These are phyloP conservation scores for Pelagia noctiluca DNA, from an alignment of 30 jellyfish, hydroid and myxozoan species.

Conservation along the genomic window DNA sequence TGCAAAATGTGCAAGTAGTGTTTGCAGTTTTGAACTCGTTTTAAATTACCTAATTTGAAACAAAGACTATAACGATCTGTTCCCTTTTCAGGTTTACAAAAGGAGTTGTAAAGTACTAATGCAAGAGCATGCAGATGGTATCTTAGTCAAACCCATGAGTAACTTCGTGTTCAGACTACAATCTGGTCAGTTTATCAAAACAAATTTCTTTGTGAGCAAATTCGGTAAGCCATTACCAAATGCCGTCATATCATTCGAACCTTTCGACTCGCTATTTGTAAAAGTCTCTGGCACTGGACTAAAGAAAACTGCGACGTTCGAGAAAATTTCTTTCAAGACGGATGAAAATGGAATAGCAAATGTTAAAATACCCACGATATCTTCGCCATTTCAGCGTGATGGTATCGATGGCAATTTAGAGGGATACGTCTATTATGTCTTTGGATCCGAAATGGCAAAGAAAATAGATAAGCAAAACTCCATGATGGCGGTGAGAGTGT, in stretches of 20 bases:
- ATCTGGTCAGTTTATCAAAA: conserved; percentile 18
- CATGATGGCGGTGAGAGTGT: conserved; percentile 25
- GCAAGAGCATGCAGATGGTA: conserved; percentile 53
- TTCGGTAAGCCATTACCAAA: conserved; percentile 45
- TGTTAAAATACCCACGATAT: conserved; percentile 27
- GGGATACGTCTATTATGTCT: conserved; percentile 19
- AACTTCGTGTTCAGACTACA: conserved; percentile 47
- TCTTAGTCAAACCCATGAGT: conserved; percentile 1
- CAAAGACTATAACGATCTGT: background rate
- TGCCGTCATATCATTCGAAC: background rate
- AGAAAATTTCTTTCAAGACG: background rate
- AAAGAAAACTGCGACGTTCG: background rate
- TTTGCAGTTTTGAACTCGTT: too few species aligned
- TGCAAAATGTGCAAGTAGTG: too few species aligned
- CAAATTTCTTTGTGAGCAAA: conserved; percentile 37
- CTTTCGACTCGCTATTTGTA: background rate
- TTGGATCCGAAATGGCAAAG: conserved; percentile 6
- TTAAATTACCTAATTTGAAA: background rate
- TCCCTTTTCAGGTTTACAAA: conserved; percentile 1
- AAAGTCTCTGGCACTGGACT: background rate
- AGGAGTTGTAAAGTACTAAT: background rate
- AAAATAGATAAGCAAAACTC: background rate
- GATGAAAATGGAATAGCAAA: conserved; percentile 28
- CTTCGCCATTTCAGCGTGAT: conserved; percentile 8
- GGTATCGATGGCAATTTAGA: conserved; percentile 61